These are phyloP conservation scores for Watersipora subatra DNA, from an alignment of 1,140 invertebrate genomes.

Conservation along the genomic window DNA sequence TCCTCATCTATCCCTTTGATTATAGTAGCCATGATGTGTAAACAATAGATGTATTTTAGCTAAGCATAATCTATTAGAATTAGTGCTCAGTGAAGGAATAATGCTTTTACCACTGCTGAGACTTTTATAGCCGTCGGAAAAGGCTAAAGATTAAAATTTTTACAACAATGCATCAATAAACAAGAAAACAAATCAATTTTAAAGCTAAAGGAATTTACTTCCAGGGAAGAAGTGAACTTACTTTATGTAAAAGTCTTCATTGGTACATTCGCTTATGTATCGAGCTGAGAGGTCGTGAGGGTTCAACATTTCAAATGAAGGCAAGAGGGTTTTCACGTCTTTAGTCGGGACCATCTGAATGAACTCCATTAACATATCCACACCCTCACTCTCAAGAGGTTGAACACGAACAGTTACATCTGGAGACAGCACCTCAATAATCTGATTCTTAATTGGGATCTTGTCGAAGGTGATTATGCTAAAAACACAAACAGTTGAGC, in stretches of 20 bases:
- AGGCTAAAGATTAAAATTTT: too few relatives aligned
- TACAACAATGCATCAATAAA: too few relatives aligned
- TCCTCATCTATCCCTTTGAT: too few relatives aligned
- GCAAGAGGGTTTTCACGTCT: background rate
- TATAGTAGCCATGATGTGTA: too few relatives aligned
- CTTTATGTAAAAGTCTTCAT: conserved; percentile 64
- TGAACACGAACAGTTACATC: background rate
- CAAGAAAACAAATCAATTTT: too few relatives aligned
- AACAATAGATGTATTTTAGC: too few relatives aligned
- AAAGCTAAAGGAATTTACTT: too few relatives aligned
- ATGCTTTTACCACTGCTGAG: too few relatives aligned
- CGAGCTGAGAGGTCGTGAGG: conserved; percentile 74
- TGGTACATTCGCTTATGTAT: conserved; percentile 75
- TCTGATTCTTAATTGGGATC: background rate
- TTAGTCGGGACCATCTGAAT: background rate
- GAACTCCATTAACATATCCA: background rate
- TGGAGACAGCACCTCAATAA: background rate
- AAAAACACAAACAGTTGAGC: background rate
- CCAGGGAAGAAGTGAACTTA: too few relatives aligned
- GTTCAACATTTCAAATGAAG: conserved; percentile 39
- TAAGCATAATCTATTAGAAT: too few relatives aligned
- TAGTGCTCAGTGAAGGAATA: too few relatives aligned
- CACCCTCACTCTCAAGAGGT: background rate
- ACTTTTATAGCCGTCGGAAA: too few relatives aligned
- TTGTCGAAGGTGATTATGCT: background rate